Evolutionary conservation across 2,888 invertebrate genomes (phyloP).

Genomic region (Autographa pulchrina): DNA sequence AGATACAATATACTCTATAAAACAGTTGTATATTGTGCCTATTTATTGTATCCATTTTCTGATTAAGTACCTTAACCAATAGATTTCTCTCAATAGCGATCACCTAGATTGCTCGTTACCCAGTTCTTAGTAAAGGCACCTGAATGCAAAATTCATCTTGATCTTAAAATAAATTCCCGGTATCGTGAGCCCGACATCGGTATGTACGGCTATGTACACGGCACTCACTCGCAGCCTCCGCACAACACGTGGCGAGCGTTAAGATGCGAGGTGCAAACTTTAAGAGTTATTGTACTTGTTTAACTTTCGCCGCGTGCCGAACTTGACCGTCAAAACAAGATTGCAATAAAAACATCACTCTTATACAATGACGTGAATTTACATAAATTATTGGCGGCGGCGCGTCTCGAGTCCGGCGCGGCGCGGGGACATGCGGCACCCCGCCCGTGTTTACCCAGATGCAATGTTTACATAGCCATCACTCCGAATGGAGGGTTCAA

Average conservation of each 20-base stretch:
- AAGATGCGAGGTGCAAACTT: constrained; percentile 41
- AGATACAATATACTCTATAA: not conserved
- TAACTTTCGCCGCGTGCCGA: constrained; percentile 81
- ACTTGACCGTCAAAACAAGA: constrained; percentile 88
- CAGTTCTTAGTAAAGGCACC: constrained; percentile 25
- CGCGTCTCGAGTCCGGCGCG: constrained; percentile 72
- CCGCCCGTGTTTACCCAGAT: constrained; percentile 75
- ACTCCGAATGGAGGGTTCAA: constrained; percentile 81
- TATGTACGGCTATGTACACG: constrained; percentile 14
- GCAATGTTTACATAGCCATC: constrained; percentile 85
- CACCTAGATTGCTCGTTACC: constrained; percentile 15
- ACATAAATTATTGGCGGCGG: constrained; percentile 88
- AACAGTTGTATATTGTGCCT: not conserved
- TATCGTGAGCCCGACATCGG: constrained; percentile 16
- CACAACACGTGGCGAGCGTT: constrained; percentile 33
- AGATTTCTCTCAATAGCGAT: constrained; percentile 2
- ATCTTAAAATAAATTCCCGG: constrained; percentile 15
- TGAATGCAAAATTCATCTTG: constrained; percentile 3
- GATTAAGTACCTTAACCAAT: constrained; percentile 5
- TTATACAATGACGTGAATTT: constrained; percentile 87
- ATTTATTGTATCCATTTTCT: constrained; percentile 27
- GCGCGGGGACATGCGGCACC: constrained; percentile 20
- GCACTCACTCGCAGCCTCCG: constrained; percentile 25
- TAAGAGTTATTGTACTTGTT: constrained; percentile 71
- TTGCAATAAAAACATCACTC: constrained; percentile 86